These are phyloP conservation scores for Stigmatopora nigra DNA, from an alignment of 2,113 vertebrate genomes.

Conservation along the genomic window DNA sequence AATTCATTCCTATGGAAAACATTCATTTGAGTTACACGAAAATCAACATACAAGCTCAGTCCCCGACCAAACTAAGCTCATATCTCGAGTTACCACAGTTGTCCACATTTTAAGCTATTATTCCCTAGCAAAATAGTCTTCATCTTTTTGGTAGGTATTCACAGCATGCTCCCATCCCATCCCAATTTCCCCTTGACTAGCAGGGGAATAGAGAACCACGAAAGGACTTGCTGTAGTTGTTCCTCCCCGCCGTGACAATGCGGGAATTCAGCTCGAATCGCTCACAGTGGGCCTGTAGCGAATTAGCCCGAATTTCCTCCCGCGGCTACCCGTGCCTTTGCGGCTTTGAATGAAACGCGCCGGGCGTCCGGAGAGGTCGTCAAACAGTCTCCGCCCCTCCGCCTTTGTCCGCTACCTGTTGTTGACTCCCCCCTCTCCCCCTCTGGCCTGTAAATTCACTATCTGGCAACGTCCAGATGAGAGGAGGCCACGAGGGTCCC, in stretches of 20 bases:
- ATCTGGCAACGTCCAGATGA: conserved; percentile 28
- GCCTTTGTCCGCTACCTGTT: conserved; percentile 35
- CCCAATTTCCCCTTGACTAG: not conserved
- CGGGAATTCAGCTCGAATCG: conserved; percentile 46
- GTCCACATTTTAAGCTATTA: no score
- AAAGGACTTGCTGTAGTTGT: conserved; percentile 14
- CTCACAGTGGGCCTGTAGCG: conserved; percentile 42
- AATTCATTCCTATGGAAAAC: no score
- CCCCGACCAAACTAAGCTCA: no score
- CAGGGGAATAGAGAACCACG: not conserved
- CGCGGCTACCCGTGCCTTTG: conserved; percentile 55
- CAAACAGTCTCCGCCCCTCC: conserved; percentile 7
- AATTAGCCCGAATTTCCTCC: conserved; percentile 46
- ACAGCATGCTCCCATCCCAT: not conserved
- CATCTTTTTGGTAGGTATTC: not conserved
- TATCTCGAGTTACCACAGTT: no score
- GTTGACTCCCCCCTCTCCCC: conserved; percentile 20
- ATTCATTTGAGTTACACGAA: no score
- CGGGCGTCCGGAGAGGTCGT: conserved; percentile 32
- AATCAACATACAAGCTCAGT: no score
- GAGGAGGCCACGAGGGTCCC: conserved; percentile 28
- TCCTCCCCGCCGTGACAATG: conserved; percentile 24
- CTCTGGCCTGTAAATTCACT: conserved; percentile 21
- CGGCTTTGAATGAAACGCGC: conserved; percentile 62
- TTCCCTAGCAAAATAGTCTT: not conserved